phyloP scores from a whole-genome alignment of 2,888 invertebrate genomes.

The Cantharis nigra region DNA sequence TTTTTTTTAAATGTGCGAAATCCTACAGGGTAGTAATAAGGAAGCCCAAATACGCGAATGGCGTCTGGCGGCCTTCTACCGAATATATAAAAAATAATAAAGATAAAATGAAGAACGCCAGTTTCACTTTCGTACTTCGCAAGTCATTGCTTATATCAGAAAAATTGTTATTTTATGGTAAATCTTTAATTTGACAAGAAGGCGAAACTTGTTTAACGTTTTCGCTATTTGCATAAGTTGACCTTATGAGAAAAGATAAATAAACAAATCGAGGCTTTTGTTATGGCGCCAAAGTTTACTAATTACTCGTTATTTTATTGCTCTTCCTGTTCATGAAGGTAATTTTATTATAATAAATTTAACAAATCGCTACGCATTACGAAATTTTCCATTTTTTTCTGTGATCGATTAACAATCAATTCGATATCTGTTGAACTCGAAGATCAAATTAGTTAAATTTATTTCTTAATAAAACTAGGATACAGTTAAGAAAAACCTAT shows the following conservation, averaged over 20 bases:
- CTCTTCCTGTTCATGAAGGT: not conserved
- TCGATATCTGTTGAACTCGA: not conserved
- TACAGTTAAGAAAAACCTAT: not conserved
- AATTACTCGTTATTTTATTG: not conserved
- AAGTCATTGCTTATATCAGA: not conserved
- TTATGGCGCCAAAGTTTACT: conserved; percentile 19
- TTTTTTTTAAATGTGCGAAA: too few relatives aligned
- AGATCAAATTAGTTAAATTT: not conserved
- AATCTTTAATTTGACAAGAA: conserved; percentile 11
- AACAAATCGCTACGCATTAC: not conserved
- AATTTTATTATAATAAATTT: not conserved
- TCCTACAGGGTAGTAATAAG: too few relatives aligned
- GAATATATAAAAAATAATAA: not conserved
- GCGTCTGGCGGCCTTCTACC: not conserved
- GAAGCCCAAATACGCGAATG: too few relatives aligned
- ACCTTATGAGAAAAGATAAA: conserved; percentile 19
- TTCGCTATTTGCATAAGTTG: conserved; percentile 15
- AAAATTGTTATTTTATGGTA: conserved; percentile 5
- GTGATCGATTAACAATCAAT: not conserved
- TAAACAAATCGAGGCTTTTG: conserved; percentile 15
- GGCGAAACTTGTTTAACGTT: conserved; percentile 13
- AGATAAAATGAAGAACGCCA: not conserved
- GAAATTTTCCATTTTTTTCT: not conserved
- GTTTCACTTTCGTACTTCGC: not conserved
- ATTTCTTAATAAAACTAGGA: not conserved